Evolutionary conservation across 2,113 vertebrate species (phyloP), one percentile per base, ranked within the genome.

Genomic region (Capreolus pygargus): DNA sequence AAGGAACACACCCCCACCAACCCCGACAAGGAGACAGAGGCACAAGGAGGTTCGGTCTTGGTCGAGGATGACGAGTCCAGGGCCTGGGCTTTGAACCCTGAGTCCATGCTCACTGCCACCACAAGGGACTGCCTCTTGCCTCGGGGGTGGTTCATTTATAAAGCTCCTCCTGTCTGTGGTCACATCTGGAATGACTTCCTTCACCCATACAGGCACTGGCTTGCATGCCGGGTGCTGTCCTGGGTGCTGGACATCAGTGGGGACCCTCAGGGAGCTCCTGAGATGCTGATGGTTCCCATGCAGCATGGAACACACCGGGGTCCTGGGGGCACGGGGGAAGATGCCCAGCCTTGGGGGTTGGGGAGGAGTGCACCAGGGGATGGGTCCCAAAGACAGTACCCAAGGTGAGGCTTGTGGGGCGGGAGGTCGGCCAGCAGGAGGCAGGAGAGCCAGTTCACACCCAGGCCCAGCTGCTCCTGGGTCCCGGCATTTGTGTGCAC

Each of bases 1-100:
- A 19, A 17, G 14, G 0, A 0, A 14, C 17, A 21, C 1, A 0
- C 78, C 39, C n/a, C 21, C n/a, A 15, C 12, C 36, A 74, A 21
- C 3, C 30, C 17, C 7, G 1, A 25, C 2, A 1, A 61, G 78
- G 6, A 79, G 21, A n/a, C 2, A 3, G 36, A 74, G 43, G 67
- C 3, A 28, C 16, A 5, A 17, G 13, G 36, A 50, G 70, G 30
- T 1, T 61, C 4, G 11, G 36, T 28, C 36, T 54, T 39, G 1
- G 2, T 21, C 23, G 9, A 7, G 76, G 43, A 10, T 19, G 6
- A 39, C 1, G 2, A 39, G 6, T 25, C 27, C 43, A 55, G 25
- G 13, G 2, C 13, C 2, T 5, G 1, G n/a, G 13, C 4, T 7
- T 3, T 1, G 19, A 89, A 43, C 12, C 25, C 25, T 1, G 39